phyloP scores from a whole-genome alignment of 2,888 invertebrate genomes.

The Lysandra coridon region DNA sequence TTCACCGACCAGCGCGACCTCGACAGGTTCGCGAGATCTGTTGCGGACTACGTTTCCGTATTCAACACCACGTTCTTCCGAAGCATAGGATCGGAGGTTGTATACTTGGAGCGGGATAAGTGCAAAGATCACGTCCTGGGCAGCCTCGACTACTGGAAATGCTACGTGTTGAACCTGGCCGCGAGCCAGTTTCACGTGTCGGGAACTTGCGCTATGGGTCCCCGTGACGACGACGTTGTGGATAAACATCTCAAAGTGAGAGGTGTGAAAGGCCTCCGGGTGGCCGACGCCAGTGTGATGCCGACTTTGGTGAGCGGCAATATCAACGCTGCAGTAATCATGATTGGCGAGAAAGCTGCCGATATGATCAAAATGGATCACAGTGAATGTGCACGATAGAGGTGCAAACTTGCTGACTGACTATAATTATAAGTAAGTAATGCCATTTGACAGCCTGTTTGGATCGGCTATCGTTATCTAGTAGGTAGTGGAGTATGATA shows the following conservation, averaged over 20 bases:
- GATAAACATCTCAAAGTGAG: constrained; percentile 63
- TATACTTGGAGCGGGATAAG: constrained; percentile 46
- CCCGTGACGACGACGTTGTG: constrained; percentile 50
- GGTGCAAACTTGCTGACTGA: too few species aligned
- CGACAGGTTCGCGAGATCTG: constrained; percentile 43
- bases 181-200: constrained; percentile 52
- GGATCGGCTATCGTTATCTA: not conserved
- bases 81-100: constrained; percentile 42
- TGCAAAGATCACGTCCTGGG: constrained; percentile 49
- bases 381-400: not conserved
- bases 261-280: constrained; percentile 78
- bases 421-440: not conserved
- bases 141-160: constrained; percentile 57
- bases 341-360: constrained; percentile 82
- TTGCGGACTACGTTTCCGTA: constrained; percentile 45
- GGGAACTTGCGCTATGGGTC: constrained; percentile 60
- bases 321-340: constrained; percentile 81
- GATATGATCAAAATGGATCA: constrained; percentile 77
- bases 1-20: constrained; percentile 48
- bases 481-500: not conserved
- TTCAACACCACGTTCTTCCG: constrained; percentile 45
- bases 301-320: constrained; percentile 81
- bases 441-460: not conserved
- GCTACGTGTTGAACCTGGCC: constrained; percentile 52
- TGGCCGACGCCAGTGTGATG: constrained; percentile 84